Base-by-base conservation (phyloP, 2,797 vertebrate genomes). In the Sebastes taczanowskii region DNA sequence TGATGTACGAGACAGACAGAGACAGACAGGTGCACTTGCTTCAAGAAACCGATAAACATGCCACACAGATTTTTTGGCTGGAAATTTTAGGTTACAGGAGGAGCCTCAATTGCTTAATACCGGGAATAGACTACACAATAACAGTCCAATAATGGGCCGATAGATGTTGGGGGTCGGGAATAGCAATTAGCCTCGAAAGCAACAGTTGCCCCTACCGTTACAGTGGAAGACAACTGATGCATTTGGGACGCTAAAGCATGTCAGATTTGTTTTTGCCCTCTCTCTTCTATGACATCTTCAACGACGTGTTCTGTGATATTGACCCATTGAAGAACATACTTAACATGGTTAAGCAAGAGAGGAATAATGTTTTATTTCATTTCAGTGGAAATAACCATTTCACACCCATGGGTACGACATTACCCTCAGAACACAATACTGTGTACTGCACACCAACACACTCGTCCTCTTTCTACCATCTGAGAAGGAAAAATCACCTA, bases 321-420 rank as follows among this genome's bases (percentile, higher is more conserved):
- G n/a, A 69, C 11, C 27, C 18, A 53, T 3, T 0, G 46, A 18
- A 16, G 67, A 20, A 52, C 4, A 9, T 20, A 27, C 7, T 10
- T 3, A 67, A 67, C 42, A 29, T 11, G 25, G 23, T 49, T 11
- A 14, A 29, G 10, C 1, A 11, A 42, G 23, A 23, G 11, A 63
- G 61, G 38, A 66, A 42, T 64, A 25, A 13, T 20, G 25, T 65
- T 66, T n/a, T 4, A 42, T 64, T 42, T 64, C 2, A 29, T 23
- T 56, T 56, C 61, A 46, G n/a, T 22, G 52, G n/a, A 53, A 53
- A 2, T 25, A 11, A 56, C 53, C 22, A 56, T 56, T 25, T 56
- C 42, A 46, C 42, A 1, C 1, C 42, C 0, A 0, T 18, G 3
- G 42, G 42, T 46, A 0, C 6, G 3, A 46, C 42, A 2, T 46